Percentiles rank a stretch among this genome's conserved stretches.
Evolutionary conservation across 2,113 vertebrate genomes (phyloP).

Genomic region (Sturnira hondurensis): DNA sequence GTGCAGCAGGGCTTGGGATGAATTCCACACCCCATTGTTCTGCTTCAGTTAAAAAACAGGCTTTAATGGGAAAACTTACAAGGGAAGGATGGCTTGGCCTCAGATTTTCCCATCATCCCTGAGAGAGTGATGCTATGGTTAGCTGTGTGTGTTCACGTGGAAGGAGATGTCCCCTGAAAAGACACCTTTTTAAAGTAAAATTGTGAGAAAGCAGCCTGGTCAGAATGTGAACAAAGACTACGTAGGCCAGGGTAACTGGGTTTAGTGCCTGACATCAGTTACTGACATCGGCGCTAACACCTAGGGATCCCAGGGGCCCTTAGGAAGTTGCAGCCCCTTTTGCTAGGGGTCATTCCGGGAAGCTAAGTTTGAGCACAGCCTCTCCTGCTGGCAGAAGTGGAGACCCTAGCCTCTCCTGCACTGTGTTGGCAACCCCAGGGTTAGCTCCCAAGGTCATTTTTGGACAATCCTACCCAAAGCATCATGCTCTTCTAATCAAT

Average conservation of each 20-base stretch:
- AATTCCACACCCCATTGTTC: neutral
- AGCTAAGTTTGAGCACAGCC: neutral
- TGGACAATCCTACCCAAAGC: neutral
- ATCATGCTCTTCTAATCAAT: neutral
- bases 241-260: neutral
- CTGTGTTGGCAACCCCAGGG: neutral
- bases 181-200: neutral
- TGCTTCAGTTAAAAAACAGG: neutral
- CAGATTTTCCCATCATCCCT: neutral
- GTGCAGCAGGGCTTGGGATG: neutral
- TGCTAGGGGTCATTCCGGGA: neutral
- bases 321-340: neutral
- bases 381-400: neutral
- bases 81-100: neutral
- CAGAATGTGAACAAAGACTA: neutral
- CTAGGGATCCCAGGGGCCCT: neutral
- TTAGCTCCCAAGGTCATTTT: neutral
- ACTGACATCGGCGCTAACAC: neutral
- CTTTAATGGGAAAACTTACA: neutral
- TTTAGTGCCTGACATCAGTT: neutral
- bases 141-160: neutral
- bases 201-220: neutral
- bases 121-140: neutral
- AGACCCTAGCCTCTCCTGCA: neutral
- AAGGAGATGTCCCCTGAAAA: neutral